phyloP scores from a whole-genome alignment of 2,888 invertebrate genomes.

The Temnothorax ravouxi region DNA sequence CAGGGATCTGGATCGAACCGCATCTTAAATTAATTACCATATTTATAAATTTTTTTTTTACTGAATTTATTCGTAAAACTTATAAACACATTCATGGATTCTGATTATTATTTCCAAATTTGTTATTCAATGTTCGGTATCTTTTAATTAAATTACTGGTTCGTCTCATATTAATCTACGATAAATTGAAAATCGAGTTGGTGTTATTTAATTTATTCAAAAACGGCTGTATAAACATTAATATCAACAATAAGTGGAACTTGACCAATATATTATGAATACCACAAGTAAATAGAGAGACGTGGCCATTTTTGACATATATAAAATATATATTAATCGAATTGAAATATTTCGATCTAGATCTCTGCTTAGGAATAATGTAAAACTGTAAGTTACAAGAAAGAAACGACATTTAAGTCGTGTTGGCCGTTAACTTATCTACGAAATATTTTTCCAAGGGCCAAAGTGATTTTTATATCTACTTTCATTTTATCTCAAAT shows the following conservation, averaged over 20 bases:
- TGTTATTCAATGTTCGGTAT: background rate
- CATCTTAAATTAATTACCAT: constrained; percentile 42
- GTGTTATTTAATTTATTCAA: background rate
- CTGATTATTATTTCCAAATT: background rate
- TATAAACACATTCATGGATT: background rate
- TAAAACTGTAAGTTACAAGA: background rate
- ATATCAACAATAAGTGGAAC: background rate
- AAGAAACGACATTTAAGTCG: background rate
- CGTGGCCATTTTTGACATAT: background rate
- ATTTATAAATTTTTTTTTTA: background rate
- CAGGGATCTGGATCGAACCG: background rate
- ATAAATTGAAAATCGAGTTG: background rate
- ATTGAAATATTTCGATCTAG: background rate
- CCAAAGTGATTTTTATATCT: constrained; percentile 74
- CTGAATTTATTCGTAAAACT: background rate
- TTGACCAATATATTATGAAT: background rate
- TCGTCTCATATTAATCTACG: background rate
- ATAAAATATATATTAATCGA: background rate
- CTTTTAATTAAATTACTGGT: background rate
- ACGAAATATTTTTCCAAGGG: constrained; percentile 67
- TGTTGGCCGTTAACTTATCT: constrained; percentile 60
- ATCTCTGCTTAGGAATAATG: background rate
- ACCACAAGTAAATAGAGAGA: background rate
- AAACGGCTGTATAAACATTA: background rate
- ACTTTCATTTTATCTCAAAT: constrained; percentile 71